Conservation (phyloP, 2,888 invertebrate species). For the Protodeltote pygarga region DNA sequence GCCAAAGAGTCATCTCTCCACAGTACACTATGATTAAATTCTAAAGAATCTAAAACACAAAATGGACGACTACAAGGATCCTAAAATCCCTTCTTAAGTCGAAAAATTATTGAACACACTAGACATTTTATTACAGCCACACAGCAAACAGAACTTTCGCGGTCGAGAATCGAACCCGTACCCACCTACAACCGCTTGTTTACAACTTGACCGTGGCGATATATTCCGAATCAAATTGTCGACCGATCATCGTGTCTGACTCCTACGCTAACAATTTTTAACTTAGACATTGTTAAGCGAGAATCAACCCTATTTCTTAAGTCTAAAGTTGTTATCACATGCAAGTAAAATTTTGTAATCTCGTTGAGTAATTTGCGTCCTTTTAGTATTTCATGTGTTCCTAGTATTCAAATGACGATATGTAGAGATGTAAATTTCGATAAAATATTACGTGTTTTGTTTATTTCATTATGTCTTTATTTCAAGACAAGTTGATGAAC, state of each 20-base stretch:
- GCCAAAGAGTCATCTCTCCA: too few species aligned
- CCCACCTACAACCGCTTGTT: constrained; percentile 76
- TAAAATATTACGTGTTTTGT: constrained; percentile 53
- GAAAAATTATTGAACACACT: constrained; percentile 52
- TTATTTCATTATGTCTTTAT: constrained; percentile 37
- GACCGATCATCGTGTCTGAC: constrained; percentile 77
- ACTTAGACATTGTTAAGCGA: constrained; percentile 19
- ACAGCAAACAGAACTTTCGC: constrained; percentile 68
- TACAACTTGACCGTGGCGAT: constrained; percentile 73
- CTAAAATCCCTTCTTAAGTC: constrained; percentile 48
- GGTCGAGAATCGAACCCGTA: constrained; percentile 69
- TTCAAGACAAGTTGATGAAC: too few species aligned
- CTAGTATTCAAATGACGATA: constrained; percentile 63
- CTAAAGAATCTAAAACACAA: constrained; percentile 27
- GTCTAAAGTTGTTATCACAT: constrained; percentile 23
- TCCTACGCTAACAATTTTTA: constrained; percentile 68
- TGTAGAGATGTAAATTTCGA: constrained; percentile 55
- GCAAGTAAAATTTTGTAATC: constrained; percentile 33
- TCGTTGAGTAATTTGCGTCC: constrained; percentile 73
- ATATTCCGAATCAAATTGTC: constrained; percentile 83
- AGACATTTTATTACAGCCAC: constrained; percentile 64
- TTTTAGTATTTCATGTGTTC: constrained; percentile 70
- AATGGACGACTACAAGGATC: constrained; percentile 30
- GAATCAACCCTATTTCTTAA: constrained; percentile 46
- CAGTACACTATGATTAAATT: constrained; percentile 34